phyloP scores from a whole-genome alignment of 2,888 invertebrate species.

The Onchidella celtica region DNA sequence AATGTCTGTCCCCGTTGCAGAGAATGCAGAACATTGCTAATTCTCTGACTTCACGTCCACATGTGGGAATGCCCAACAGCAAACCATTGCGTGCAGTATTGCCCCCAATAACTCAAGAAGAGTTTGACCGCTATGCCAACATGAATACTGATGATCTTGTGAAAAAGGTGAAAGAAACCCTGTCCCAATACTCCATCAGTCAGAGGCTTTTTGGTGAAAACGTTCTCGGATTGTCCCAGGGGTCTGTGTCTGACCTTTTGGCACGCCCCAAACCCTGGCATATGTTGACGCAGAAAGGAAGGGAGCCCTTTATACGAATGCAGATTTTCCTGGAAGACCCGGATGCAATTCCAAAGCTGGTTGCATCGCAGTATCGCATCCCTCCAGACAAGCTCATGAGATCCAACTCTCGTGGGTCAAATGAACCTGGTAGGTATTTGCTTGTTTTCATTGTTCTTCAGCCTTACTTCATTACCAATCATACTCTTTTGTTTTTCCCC shows the following conservation, averaged over 20 bases:
- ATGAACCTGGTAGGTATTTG: constrained; percentile 49
- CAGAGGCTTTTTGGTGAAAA: constrained; percentile 99
- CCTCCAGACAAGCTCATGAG: constrained; percentile 98
- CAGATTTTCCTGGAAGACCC: constrained; percentile 97
- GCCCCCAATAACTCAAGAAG: constrained; percentile 98
- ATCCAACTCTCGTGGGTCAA: constrained; percentile 78
- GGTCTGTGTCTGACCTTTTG: constrained; percentile 97
- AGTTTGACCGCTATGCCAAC: constrained; percentile 98
- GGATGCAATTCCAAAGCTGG: constrained; percentile 95
- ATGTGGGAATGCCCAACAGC: constrained; percentile 81
- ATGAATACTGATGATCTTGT: constrained; percentile 99
- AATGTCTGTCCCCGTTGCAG: constrained; percentile 93
- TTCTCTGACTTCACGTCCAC: constrained; percentile 88
- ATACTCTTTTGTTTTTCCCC: not conserved
- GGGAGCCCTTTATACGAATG: constrained; percentile 85
- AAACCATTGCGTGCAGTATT: constrained; percentile 96
- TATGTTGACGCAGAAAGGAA: constrained; percentile 98
- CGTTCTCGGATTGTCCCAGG: constrained; percentile 87
- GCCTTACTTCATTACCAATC: not conserved
- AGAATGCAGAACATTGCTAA: constrained; percentile 99
- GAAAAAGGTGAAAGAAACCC: constrained; percentile 85
- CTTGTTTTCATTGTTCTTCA: not conserved
- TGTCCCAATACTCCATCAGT: constrained; percentile 85
- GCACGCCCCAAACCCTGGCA: constrained; percentile 99
- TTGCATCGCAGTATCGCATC: constrained; percentile 98